phyloP scores from a whole-genome alignment of 2,888 invertebrate species.

The Podotricha telesiphe region DNA sequence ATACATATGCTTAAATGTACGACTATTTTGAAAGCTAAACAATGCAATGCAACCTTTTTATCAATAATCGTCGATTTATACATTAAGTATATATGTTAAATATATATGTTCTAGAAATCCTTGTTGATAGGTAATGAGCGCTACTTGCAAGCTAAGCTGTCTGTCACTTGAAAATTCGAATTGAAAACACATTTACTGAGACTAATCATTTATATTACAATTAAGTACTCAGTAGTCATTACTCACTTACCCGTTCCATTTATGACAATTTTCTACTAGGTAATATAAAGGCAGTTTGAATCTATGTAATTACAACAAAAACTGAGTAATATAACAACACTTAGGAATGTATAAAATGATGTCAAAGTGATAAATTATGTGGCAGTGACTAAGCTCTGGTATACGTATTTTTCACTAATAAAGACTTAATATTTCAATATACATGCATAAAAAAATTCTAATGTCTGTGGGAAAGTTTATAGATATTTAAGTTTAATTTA shows the following conservation, averaged over 20 bases:
- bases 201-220: background rate
- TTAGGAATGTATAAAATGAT: constrained; percentile 31
- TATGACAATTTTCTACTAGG: constrained; percentile 24
- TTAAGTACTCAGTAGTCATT: background rate
- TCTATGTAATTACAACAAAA: constrained; percentile 19
- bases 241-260: constrained; percentile 12
- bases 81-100: no score
- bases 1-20: no score
- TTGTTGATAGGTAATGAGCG: background rate
- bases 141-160: background rate
- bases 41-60: background rate
- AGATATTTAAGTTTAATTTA: background rate
- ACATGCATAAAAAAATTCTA: background rate
- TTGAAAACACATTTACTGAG: background rate
- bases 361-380: constrained; percentile 35
- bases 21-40: no score
- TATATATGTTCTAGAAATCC: background rate
- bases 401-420: constrained; percentile 20
- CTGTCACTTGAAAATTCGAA: constrained; percentile 1
- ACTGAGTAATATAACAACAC: constrained; percentile 10
- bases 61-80: background rate
- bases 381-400: constrained; percentile 10
- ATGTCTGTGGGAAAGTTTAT: constrained; percentile 2
- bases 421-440: constrained; percentile 31
- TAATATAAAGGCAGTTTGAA: background rate